Evolutionary conservation across 2,113 vertebrate genomes (phyloP).

Genomic region (Coryphaenoides rupestris): DNA sequence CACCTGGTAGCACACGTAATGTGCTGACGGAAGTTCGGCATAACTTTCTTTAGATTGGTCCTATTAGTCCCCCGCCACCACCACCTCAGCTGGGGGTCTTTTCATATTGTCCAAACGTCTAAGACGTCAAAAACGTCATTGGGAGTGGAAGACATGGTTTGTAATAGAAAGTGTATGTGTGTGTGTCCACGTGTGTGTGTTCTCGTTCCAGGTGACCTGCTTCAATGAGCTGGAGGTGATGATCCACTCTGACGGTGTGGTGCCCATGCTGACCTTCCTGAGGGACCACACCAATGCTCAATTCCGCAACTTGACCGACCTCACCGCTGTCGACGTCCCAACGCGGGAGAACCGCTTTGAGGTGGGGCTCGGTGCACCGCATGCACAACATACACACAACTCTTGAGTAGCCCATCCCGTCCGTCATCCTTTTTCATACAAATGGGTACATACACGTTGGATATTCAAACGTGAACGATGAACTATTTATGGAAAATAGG

Average conservation of each 20-base stretch:
- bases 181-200: not conserved
- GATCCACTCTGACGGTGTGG: conserved; percentile 91
- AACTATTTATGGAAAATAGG: too few species aligned
- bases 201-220: conserved; percentile 80
- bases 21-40: too few species aligned
- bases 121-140: too few species aligned
- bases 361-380: conserved; percentile 60
- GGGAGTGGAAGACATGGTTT: too few species aligned
- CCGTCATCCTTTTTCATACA: not conserved
- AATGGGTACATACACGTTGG: not conserved
- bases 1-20: too few species aligned
- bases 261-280: conserved; percentile 91
- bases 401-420: too few species aligned
- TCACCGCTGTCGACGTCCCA: conserved; percentile 89
- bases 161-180: not conserved
- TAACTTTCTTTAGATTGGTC: too few species aligned
- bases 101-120: too few species aligned
- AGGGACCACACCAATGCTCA: conserved; percentile 93
- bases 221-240: conserved; percentile 89
- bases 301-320: conserved; percentile 87
- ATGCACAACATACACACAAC: not conserved
- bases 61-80: too few species aligned
- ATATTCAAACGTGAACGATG: not conserved
- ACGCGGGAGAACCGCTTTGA: conserved; percentile 90
- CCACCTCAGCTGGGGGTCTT: too few species aligned